Evolutionary conservation across 2,113 vertebrate species (phyloP).

Genomic region (Baryphthengus martii): DNA sequence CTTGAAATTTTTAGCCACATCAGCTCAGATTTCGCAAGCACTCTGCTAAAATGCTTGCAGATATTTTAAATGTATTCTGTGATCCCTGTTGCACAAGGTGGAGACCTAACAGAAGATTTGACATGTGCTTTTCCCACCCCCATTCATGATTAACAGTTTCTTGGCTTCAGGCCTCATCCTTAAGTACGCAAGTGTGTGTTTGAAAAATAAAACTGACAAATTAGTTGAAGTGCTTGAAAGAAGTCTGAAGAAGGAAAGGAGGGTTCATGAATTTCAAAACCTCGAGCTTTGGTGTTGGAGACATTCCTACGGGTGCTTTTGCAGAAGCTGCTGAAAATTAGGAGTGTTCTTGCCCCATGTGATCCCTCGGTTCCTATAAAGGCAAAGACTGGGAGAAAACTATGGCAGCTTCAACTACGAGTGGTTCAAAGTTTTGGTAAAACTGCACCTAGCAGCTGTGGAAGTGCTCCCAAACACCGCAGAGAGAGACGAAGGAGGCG

Average conservation of each 20-base stretch:
- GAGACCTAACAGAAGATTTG: conserved; percentile 31
- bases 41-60: neutral
- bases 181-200: neutral
- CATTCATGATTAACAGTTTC: neutral
- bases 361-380: neutral
- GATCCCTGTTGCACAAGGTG: conserved; percentile 35
- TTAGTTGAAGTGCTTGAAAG: neutral
- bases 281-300: neutral
- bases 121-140: conserved; percentile 30
- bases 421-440: neutral
- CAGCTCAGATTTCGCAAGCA: neutral
- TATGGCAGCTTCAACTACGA: neutral
- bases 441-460: neutral
- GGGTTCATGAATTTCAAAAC: neutral
- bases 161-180: neutral
- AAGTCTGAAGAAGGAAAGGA: neutral
- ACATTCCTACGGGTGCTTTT: neutral
- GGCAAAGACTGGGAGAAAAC: neutral
- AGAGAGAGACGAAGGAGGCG: neutral
- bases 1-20: neutral
- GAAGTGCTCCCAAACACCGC: neutral
- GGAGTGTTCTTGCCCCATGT: neutral
- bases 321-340: neutral
- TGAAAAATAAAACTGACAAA: neutral
- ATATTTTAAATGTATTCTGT: neutral